Evolutionary conservation across 2,797 vertebrate genomes (phyloP).

Genomic region (Darevskia mixta): DNA sequence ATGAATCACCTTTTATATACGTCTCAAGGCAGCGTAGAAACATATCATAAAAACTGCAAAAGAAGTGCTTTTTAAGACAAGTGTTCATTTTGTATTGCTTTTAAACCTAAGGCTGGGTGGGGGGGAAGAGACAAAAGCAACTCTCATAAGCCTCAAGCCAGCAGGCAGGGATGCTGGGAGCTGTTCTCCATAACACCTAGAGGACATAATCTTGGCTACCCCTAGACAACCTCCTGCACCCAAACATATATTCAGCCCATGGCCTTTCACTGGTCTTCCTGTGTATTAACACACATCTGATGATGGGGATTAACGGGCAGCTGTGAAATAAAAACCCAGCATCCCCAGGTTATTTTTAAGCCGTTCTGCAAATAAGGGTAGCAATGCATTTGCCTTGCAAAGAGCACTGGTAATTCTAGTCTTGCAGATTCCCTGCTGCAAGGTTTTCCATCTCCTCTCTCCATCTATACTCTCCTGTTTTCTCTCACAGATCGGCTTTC

Average conservation of each 20-base stretch:
- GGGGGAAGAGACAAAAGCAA: too few species aligned
- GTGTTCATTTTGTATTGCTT: too few species aligned
- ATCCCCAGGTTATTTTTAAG: background rate
- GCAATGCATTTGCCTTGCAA: background rate
- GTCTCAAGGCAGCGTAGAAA: too few species aligned
- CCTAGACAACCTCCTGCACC: background rate
- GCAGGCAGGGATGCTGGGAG: too few species aligned
- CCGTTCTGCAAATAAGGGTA: background rate
- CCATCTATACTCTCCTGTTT: conserved; percentile 13
- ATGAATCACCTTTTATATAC: too few species aligned
- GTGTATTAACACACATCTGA: too few species aligned
- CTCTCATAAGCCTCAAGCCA: background rate
- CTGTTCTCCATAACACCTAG: background rate
- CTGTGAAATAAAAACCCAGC: background rate
- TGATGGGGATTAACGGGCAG: background rate
- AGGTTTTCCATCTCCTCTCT: background rate
- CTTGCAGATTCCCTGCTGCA: background rate
- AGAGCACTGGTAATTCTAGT: background rate
- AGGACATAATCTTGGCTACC: background rate
- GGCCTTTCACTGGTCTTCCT: background rate
- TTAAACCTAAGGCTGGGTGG: too few species aligned
- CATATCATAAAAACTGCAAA: too few species aligned
- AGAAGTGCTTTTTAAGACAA: too few species aligned
- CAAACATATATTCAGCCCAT: background rate
- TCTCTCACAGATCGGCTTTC: conserved; percentile 52